phyloP scores from a whole-genome alignment of 2,888 invertebrate genomes.

The Caenorhabditis macrosperma region DNA sequence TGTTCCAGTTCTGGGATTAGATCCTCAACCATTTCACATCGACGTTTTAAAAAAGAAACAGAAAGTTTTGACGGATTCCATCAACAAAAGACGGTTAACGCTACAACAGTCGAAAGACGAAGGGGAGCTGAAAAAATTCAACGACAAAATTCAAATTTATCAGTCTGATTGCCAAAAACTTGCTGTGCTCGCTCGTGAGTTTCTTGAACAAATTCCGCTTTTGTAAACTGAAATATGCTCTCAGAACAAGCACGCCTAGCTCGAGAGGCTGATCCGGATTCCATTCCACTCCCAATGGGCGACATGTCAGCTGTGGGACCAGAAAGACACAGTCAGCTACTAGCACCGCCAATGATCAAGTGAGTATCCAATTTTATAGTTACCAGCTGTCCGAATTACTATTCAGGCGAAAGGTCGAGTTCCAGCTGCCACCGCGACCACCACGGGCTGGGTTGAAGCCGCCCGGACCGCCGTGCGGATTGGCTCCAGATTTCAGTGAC shows the following conservation, averaged over 20 bases:
- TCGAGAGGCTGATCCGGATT: slow-evolving; percentile 56
- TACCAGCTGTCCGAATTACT: background rate
- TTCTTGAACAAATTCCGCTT: background rate
- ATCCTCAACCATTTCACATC: slow-evolving; percentile 64
- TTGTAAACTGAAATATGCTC: background rate
- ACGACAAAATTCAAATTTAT: slow-evolving; percentile 62
- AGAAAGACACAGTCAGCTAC: slow-evolving; percentile 12
- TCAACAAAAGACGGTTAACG: slow-evolving; percentile 55
- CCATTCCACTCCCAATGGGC: slow-evolving; percentile 66
- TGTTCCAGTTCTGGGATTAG: slow-evolving; percentile 66
- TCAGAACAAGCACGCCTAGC: slow-evolving; percentile 66
- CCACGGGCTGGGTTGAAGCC: slow-evolving; percentile 53
- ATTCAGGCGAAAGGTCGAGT: slow-evolving; percentile 65
- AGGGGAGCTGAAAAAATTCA: slow-evolving; percentile 59
- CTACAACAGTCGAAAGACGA: slow-evolving; percentile 64
- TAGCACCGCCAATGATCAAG: slow-evolving; percentile 23
- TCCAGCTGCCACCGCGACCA: slow-evolving; percentile 58
- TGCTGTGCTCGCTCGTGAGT: slow-evolving; percentile 56
- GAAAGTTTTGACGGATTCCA: slow-evolving; percentile 59
- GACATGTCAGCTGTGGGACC: slow-evolving; percentile 22
- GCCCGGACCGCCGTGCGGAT: slow-evolving; percentile 74
- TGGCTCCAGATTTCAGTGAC: slow-evolving; percentile 68
- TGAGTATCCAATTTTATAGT: slow-evolving; percentile 1
- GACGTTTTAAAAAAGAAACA: slow-evolving; percentile 70
- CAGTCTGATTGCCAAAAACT: slow-evolving; percentile 57